These are phyloP conservation scores for Macrosoma leucophasiata DNA, from an alignment of 2,888 invertebrate genomes.

Conservation along the genomic window DNA sequence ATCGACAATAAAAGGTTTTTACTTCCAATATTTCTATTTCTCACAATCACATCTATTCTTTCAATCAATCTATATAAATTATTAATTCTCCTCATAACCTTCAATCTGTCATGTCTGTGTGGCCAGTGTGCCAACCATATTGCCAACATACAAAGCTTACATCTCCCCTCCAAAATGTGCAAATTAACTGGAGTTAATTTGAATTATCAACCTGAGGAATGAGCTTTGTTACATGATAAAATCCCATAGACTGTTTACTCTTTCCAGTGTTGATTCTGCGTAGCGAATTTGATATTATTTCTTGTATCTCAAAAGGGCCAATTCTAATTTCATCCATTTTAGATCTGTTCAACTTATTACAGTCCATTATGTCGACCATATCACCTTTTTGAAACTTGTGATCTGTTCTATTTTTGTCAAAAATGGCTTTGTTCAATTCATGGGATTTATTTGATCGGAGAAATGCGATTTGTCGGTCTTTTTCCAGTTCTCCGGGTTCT, in stretches of 20 bases:
- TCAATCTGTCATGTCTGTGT: no score
- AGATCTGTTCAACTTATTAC: conserved; percentile 9
- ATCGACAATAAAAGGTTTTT: no score
- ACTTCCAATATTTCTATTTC: no score
- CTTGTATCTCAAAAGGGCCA: conserved; percentile 11
- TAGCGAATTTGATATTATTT: conserved; percentile 11
- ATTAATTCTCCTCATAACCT: no score
- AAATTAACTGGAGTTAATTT: no score
- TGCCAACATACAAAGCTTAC: no score
- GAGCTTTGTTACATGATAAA: conserved; percentile 10
- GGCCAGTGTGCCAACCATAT: no score
- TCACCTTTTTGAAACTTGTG: conserved; percentile 13
- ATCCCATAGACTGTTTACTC: conserved; percentile 9
- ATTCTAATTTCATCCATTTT: conserved; percentile 14
- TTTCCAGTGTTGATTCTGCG: conserved; percentile 11
- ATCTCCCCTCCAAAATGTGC: no score
- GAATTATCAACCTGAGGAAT: conserved; percentile 8
- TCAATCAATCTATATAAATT: no score
- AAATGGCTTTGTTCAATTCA: conserved; percentile 11
- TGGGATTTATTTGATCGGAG: conserved; percentile 11
- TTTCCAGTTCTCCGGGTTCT: conserved; percentile 6
- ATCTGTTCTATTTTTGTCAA: conserved; percentile 15
- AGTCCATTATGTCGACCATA: conserved; percentile 12
- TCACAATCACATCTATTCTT: no score
- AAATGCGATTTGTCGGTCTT: conserved; percentile 8